Evolutionary conservation across 1,140 invertebrate species (phyloP).

Genomic region (Ridgeia piscesae): DNA sequence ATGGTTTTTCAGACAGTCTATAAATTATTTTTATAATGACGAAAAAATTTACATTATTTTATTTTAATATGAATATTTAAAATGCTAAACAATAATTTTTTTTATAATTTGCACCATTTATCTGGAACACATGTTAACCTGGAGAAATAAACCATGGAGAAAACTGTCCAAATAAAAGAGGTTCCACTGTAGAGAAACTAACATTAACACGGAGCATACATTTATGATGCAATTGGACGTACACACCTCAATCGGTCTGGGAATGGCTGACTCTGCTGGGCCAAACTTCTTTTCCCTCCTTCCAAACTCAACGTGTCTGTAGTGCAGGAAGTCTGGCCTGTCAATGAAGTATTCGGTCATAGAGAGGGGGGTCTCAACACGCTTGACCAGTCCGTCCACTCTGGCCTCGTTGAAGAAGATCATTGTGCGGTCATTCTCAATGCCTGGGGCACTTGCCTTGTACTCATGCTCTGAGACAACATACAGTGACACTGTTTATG

Average conservation of each 20-base stretch:
- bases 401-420: constrained; percentile 71
- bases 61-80: too few relatives aligned
- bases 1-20: too few relatives aligned
- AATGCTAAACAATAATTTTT: too few relatives aligned
- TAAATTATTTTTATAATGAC: too few relatives aligned
- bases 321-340: constrained; percentile 66
- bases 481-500: too few relatives aligned
- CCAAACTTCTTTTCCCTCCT: constrained; percentile 55
- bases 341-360: constrained; percentile 69
- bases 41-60: too few relatives aligned
- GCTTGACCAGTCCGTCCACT: constrained; percentile 67
- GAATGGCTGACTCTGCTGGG: constrained; percentile 40
- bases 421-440: constrained; percentile 67
- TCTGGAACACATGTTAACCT: too few relatives aligned
- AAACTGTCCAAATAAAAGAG: too few relatives aligned
- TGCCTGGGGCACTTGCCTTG: constrained; percentile 56
- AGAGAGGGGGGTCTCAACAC: constrained; percentile 64
- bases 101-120: too few relatives aligned
- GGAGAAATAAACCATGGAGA: too few relatives aligned
- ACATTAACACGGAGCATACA: neutral
- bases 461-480: constrained; percentile 67
- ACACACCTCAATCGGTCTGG: constrained; percentile 57
- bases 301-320: constrained; percentile 58
- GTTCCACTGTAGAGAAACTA: too few relatives aligned
- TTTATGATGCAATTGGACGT: neutral